A percentile compares a stretch with the other conserved stretches of the same genome.
These are phyloP conservation scores for Paelopatides confundens DNA, from an alignment of 53 echinoderm and acorn worm species.

Conservation along the genomic window DNA sequence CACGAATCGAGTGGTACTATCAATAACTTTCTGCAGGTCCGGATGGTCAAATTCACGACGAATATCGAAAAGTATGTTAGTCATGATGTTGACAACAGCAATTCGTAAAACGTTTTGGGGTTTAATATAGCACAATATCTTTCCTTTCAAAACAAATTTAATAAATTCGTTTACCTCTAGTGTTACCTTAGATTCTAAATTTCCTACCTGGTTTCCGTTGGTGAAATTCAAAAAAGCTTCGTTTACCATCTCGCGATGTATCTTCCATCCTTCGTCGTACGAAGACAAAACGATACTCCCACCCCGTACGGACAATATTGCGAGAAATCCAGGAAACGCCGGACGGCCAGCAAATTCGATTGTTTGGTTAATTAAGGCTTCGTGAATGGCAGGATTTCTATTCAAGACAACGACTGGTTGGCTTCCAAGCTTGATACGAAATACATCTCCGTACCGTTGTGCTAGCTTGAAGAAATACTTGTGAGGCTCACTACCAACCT, in stretches of 20 bases:
- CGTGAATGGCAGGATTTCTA: constrained; percentile 52
- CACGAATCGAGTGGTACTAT: constrained; percentile 42
- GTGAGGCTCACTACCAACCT: not conserved
- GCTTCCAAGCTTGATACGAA: constrained; percentile 66
- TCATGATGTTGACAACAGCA: constrained; percentile 85
- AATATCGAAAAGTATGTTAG: constrained; percentile 75
- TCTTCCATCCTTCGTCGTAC: constrained; percentile 71
- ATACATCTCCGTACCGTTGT: constrained; percentile 72
- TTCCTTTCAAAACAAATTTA: constrained; percentile 70
- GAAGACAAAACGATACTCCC: constrained; percentile 45
- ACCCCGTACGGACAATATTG: constrained; percentile 45
- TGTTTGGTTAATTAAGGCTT: constrained; percentile 62
- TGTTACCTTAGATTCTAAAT: constrained; percentile 55
- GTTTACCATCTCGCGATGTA: constrained; percentile 63
- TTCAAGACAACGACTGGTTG: constrained; percentile 74
- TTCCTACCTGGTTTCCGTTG: constrained; percentile 49
- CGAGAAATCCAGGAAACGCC: constrained; percentile 54
- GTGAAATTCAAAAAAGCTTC: constrained; percentile 69
- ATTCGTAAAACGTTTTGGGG: constrained; percentile 65
- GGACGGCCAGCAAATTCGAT: constrained; percentile 76
- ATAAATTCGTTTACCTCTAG: constrained; percentile 73
- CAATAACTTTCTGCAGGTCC: constrained; percentile 46
- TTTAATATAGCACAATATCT: constrained; percentile 39
- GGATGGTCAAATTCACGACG: constrained; percentile 76
- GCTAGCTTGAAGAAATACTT: constrained; percentile 52